Evolutionary conservation across 2,888 invertebrate genomes (phyloP).

Genomic region (Oegoconia quadripuncta): DNA sequence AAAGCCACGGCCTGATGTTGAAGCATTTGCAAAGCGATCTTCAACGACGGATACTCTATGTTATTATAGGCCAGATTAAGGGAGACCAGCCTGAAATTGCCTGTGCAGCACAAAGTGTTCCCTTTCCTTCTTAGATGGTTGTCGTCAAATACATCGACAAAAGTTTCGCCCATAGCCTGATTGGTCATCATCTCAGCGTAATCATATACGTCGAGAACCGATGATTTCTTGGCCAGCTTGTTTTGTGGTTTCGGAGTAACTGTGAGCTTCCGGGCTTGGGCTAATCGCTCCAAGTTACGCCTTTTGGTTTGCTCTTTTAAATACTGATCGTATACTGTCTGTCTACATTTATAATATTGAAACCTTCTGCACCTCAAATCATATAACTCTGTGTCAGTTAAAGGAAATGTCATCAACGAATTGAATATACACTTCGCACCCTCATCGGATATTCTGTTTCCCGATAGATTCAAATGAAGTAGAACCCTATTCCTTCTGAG

Average conservation of each 20-base stretch:
- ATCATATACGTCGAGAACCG: not conserved
- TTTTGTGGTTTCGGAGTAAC: too few species aligned
- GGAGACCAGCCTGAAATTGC: constrained; percentile 44
- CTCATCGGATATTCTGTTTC: constrained; percentile 39
- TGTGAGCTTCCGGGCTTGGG: not conserved
- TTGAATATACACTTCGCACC: constrained; percentile 38
- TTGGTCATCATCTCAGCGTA: constrained; percentile 26
- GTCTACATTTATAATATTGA: constrained; percentile 26
- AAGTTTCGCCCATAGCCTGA: constrained; percentile 25
- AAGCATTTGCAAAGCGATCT: constrained; percentile 33
- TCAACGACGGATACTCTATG: constrained; percentile 29
- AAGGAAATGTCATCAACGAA: constrained; percentile 34
- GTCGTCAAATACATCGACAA: constrained; percentile 27
- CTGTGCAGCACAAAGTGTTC: constrained; percentile 26
- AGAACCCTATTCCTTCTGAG: constrained; percentile 44
- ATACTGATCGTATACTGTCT: constrained; percentile 23
- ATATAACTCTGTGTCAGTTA: constrained; percentile 31
- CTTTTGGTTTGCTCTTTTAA: constrained; percentile 21
- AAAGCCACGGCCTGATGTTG: constrained; percentile 38
- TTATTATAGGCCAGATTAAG: constrained; percentile 49
- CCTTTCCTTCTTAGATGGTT: constrained; percentile 22
- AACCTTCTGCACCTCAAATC: constrained; percentile 22
- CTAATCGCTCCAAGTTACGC: not conserved
- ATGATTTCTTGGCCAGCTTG: not conserved
- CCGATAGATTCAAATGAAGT: constrained; percentile 44